Conservation (phyloP, 1,140 invertebrate species). For the Euura lappo region DNA sequence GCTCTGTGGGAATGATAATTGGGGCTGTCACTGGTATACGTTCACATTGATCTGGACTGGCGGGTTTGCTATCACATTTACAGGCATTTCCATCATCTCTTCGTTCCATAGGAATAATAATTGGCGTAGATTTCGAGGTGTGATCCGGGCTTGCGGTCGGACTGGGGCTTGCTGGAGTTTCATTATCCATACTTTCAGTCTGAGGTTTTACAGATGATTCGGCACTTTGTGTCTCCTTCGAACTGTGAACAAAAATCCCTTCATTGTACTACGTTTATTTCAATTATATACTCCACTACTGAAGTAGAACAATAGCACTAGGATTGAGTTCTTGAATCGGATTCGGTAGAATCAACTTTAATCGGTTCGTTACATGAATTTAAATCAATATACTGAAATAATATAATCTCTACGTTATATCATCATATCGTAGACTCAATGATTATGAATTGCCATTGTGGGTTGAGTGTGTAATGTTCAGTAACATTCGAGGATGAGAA, state of each 20-base stretch:
- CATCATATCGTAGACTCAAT: no score
- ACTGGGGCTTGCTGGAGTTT: slow-evolving; percentile 57
- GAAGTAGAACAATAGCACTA: no score
- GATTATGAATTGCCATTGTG: no score
- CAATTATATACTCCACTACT: no score
- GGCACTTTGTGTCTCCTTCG: background rate
- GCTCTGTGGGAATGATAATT: slow-evolving; percentile 42
- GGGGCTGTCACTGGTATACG: slow-evolving; percentile 25
- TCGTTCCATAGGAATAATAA: slow-evolving; percentile 56
- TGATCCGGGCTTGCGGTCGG: slow-evolving; percentile 45
- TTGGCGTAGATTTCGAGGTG: slow-evolving; percentile 33
- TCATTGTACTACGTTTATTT: background rate
- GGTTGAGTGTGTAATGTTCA: no score
- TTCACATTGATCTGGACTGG: slow-evolving; percentile 30
- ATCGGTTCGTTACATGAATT: no score
- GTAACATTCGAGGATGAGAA: no score
- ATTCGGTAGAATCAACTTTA: no score
- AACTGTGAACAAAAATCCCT: background rate
- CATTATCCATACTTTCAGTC: slow-evolving; percentile 22
- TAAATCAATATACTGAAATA: no score
- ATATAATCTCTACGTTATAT: no score
- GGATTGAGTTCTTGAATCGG: no score
- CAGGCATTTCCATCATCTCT: slow-evolving; percentile 22
- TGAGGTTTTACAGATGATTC: background rate
- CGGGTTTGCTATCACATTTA: slow-evolving; percentile 24